Evolutionary conservation across 2,888 invertebrate genomes (phyloP), one percentile per base, ranked within the genome.

Genomic region (Pterobdella sp.): DNA sequence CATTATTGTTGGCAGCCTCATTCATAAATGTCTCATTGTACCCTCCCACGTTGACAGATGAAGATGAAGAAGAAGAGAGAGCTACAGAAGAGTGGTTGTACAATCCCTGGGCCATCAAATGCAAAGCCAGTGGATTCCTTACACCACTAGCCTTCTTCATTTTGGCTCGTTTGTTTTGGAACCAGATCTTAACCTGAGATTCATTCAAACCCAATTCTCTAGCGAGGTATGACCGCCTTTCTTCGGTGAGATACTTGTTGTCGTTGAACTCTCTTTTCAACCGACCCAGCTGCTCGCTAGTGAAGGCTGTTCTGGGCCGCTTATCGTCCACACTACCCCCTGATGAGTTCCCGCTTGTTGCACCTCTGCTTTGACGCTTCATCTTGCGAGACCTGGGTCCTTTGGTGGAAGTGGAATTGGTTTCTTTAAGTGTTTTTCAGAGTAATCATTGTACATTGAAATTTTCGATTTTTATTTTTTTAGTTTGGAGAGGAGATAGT

Each of bases 171-270:
- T 95, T 94, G 86, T 95, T 95, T 91, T 89, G 93, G 86, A 94
- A 94, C 94, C 94, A 94, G 84, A 94, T 94, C 86, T 94, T 94
- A 79, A 88, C 96, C 85, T 97, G 96, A 0, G 93, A 93, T 84
- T 97, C 96, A 74, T 77, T 77, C 7, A 77, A 75, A n/a, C 73
- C 36, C 74, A 96, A 86, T 42, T 94, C 93, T 1, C 89, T 87
- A 18, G 94, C 93, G 76, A 96, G 86, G 77, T 92, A 90, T 83
- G 93, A 93, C 52, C 96, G 87, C 77, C 95, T 86, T 75, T 92
- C 88, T 84, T 97, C 96, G 0, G 94, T 95, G 79, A 97, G 87
- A 86, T 97, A 85, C 66, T 79, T 77, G 91, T 79, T 84, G 60
- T 81, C 80, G n/a, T 82, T 79, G 84, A 96, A 96, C 85, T 97